Conservation (phyloP, 2,888 invertebrate genomes). For the Phragmatobia fuliginosa region DNA sequence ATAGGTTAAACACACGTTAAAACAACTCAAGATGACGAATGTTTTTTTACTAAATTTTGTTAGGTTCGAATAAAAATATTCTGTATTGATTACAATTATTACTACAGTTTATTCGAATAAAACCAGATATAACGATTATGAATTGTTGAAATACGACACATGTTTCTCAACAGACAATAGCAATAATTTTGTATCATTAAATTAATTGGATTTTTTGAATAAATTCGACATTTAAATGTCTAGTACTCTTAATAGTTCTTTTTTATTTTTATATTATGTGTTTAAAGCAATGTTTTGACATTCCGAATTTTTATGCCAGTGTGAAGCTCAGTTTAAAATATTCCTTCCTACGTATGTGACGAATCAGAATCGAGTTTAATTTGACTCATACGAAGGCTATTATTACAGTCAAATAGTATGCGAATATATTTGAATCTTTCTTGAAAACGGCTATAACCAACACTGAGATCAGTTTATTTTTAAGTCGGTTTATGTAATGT, state of each 20-base stretch:
- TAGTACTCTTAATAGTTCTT: conserved; percentile 18
- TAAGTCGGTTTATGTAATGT: conserved; percentile 7
- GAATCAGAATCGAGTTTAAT: conserved; percentile 22
- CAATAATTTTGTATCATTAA: conserved; percentile 22
- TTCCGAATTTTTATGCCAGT: conserved; percentile 30
- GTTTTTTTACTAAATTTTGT: conserved; percentile 18
- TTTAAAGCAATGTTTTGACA: conserved; percentile 38
- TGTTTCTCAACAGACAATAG: conserved; percentile 15
- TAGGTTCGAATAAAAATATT: conserved; percentile 2
- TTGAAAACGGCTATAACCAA: conserved; percentile 16
- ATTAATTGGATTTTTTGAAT: conserved; percentile 16
- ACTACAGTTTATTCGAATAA: conserved; percentile 5
- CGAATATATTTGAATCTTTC: conserved; percentile 21
- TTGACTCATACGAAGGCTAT: conserved; percentile 31
- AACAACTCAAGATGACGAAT: conserved; percentile 16
- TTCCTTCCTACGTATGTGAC: conserved; percentile 31
- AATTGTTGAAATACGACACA: conserved; percentile 14
- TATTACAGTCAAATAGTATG: conserved; percentile 19
- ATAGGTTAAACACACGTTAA: conserved; percentile 29
- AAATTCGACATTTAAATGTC: conserved; percentile 20
- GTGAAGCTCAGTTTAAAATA: conserved; percentile 22
- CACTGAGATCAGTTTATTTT: neutral
- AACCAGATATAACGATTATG: neutral
- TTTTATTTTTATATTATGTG: conserved; percentile 19
- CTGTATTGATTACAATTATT: neutral